Evolutionary conservation across 1,140 invertebrate genomes (phyloP).

Genomic region (Proctacanthus coquilletti): DNA sequence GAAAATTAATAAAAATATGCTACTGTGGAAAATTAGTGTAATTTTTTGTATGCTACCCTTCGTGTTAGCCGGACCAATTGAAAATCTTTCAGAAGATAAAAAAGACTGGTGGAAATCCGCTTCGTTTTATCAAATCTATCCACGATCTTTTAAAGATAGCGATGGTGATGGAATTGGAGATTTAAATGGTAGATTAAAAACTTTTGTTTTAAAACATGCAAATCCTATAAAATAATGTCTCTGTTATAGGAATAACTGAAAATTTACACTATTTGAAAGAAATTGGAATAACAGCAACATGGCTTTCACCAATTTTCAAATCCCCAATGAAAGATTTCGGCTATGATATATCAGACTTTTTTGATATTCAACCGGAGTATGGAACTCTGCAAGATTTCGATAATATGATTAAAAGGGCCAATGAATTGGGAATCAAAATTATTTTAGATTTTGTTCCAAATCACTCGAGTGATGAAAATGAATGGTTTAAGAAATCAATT

Average conservation of each 20-base stretch:
- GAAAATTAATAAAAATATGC: too few relatives aligned
- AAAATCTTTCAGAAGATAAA: too few relatives aligned
- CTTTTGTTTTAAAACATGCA: too few relatives aligned
- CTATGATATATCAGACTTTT: constrained; percentile 64
- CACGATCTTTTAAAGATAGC: too few relatives aligned
- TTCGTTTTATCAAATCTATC: too few relatives aligned
- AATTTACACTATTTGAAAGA: constrained; percentile 36
- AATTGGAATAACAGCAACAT: constrained; percentile 40
- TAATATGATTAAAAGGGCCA: constrained; percentile 39
- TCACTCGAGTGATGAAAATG: constrained; percentile 53
- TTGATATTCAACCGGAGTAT: constrained; percentile 48
- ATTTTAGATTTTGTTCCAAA: constrained; percentile 57
- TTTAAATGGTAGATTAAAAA: too few relatives aligned
- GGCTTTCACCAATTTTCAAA: constrained; percentile 55
- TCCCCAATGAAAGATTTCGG: constrained; percentile 54
- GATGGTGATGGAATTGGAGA: too few relatives aligned
- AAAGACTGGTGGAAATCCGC: too few relatives aligned
- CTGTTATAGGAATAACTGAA: constrained; percentile 38
- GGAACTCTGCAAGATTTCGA: constrained; percentile 60
- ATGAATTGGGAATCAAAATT: constrained; percentile 40
- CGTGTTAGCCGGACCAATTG: too few relatives aligned
- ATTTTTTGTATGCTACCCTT: too few relatives aligned
- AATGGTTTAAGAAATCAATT: constrained; percentile 54
- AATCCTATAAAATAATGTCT: too few relatives aligned
- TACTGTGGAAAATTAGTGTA: too few relatives aligned